phyloP scores from a whole-genome alignment of 2,797 vertebrate species.

The Nasua narica region DNA sequence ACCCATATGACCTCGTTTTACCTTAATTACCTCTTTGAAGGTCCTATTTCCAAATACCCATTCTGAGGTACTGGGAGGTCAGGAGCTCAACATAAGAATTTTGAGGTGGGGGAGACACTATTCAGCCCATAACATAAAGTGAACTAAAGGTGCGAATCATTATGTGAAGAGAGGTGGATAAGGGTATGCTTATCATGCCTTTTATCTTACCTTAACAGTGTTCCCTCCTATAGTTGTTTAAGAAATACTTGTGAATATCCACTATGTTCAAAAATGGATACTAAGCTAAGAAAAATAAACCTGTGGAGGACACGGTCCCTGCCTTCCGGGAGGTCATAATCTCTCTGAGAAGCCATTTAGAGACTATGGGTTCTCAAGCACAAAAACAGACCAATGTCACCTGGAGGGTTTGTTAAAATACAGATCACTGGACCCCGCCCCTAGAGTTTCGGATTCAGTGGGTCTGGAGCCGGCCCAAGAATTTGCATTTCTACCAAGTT shows the following conservation, averaged over 20 bases:
- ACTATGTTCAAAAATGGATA: background rate
- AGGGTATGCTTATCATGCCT: background rate
- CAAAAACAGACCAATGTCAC: background rate
- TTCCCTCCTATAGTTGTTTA: background rate
- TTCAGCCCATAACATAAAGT: background rate
- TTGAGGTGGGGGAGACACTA: background rate
- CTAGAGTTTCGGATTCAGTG: slow-evolving; percentile 24
- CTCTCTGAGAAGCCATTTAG: background rate
- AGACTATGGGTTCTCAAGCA: background rate
- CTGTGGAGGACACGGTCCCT: background rate
- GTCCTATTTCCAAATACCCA: background rate
- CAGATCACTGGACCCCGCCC: background rate
- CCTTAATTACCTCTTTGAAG: background rate
- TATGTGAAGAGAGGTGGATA: background rate
- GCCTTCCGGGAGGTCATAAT: background rate
- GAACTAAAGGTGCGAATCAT: background rate
- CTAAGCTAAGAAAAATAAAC: background rate
- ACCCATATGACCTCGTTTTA: background rate
- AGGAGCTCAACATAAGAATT: background rate
- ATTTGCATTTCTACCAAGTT: slow-evolving; percentile 65
- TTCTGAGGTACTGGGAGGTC: background rate
- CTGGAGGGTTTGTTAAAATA: background rate
- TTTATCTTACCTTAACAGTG: background rate
- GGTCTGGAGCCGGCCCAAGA: background rate
- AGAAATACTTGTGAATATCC: background rate